Conservation (phyloP, 2,888 invertebrate species). For the Tineola bisselliella region DNA sequence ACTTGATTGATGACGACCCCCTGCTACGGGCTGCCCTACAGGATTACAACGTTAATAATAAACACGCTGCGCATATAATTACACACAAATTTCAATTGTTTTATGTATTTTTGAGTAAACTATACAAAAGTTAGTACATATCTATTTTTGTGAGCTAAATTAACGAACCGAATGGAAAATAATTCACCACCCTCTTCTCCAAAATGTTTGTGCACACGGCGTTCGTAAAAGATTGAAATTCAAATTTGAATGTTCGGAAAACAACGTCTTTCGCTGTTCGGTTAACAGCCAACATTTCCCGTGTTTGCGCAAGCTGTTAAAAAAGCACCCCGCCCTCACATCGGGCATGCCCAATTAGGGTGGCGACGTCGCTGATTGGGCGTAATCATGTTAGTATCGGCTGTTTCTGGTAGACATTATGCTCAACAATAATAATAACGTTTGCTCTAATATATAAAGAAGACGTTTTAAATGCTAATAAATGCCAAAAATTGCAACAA, state of each 20-base stretch:
- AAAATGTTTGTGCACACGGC: neutral
- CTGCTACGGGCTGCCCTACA: slow-evolving; percentile 15
- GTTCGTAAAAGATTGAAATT: neutral
- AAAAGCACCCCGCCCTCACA: slow-evolving; percentile 57
- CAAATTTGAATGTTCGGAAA: slow-evolving; percentile 6
- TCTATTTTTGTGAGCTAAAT: neutral
- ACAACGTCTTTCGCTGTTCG: neutral
- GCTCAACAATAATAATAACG: neutral
- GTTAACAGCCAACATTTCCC: neutral
- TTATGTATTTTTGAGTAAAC: neutral
- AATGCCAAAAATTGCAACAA: neutral
- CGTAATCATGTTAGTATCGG: slow-evolving; percentile 65
- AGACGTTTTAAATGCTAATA: no score
- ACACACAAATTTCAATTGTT: neutral
- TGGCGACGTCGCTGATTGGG: slow-evolving; percentile 62
- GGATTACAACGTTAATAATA: slow-evolving; percentile 18
- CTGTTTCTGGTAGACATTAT: slow-evolving; percentile 15
- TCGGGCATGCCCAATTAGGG: slow-evolving; percentile 60
- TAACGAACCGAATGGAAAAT: neutral
- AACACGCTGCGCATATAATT: slow-evolving; percentile 16
- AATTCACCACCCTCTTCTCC: neutral
- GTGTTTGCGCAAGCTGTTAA: slow-evolving; percentile 58
- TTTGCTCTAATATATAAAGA: no score
- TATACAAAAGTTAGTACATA: neutral
- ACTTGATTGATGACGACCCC: slow-evolving; percentile 41